Base-by-base conservation (phyloP, 2,888 invertebrate genomes). In the Epicampocera succincta region DNA sequence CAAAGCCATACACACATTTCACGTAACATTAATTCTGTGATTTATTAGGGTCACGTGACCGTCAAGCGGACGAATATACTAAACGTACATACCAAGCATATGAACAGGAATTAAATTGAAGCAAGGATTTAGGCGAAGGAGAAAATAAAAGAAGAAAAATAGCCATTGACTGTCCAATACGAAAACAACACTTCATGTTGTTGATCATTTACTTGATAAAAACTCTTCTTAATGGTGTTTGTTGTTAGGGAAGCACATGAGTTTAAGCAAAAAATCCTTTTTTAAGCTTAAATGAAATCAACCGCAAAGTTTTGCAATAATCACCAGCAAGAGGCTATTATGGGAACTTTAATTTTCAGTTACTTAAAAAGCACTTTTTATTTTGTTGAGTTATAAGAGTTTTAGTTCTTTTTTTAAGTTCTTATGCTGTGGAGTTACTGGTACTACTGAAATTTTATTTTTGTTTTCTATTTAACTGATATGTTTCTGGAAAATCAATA, bases 41-140 rank as follows among this genome's bases (percentile, higher is more conserved):
- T 91, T 91, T 91, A 91, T 91, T 90, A 90, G 90, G 91, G 91
- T 91, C 91, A 91, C 91, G 91, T 91, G 91, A 90, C 91, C 90
- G 89, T 88, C 90, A 90, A 91, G 90, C 87, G 90, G 83, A 84
- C 84, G 83, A 83, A 68, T 78, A 77, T 48, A 29, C 46, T 65
- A 54, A 65, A 80, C 44, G 58, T 68, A 78, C 66, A 38, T 71
- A 71, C 56, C 15, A 0, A 40, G 17, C 25, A 15, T 33, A 48
- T 38, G 69, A 74, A 50, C 56, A 65, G 66, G 42, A 71, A 77
- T 56, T 72, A 54, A 81, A 76, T 46, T 63, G 63, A 79, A 58
- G n/a, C 29, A 66, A 69, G 48, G 63, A 75, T 56, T 69, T 50
- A 33, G 46, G 21, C 33, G 33, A 63, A 46, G 11, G 38, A 17